Percentiles rank a stretch among this genome's conserved stretches.
Conservation (phyloP, 2,888 invertebrate species). For the Diploptera punctata region DNA sequence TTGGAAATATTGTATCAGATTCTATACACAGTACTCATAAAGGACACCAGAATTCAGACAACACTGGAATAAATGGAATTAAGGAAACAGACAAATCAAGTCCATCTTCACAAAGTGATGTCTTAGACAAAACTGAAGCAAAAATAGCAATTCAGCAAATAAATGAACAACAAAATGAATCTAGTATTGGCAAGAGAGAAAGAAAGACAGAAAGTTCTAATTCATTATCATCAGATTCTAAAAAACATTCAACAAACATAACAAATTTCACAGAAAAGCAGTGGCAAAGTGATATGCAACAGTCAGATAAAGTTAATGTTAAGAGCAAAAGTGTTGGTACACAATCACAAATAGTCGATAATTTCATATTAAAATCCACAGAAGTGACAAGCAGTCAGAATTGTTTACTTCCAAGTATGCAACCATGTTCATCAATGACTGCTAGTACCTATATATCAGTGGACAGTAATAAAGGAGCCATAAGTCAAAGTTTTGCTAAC, state of each 20-base stretch:
- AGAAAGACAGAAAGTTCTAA: neutral
- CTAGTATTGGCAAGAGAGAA: neutral
- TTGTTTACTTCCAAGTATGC: neutral
- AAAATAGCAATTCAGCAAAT: too few species aligned
- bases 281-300: neutral
- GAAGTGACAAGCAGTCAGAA: neutral
- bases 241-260: neutral
- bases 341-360: neutral
- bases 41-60: too few species aligned
- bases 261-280: too few species aligned
- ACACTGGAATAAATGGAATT: too few species aligned
- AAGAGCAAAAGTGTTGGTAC: constrained; percentile 16
- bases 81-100: too few species aligned
- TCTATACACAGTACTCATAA: too few species aligned
- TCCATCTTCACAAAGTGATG: neutral
- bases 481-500: neutral
- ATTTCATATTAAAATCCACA: neutral
- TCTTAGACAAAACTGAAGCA: neutral
- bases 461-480: neutral
- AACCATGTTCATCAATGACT: neutral
- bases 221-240: neutral
- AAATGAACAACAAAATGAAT: too few species aligned
- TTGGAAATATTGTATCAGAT: constrained; percentile 50
- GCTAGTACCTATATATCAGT: neutral
- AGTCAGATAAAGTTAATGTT: neutral